Evolutionary conservation across 30 jellyfish, hydroid and myxozoan genomes (phyloP), one percentile per base, ranked within the genome.

Genomic region (Cassiopea andromeda): DNA sequence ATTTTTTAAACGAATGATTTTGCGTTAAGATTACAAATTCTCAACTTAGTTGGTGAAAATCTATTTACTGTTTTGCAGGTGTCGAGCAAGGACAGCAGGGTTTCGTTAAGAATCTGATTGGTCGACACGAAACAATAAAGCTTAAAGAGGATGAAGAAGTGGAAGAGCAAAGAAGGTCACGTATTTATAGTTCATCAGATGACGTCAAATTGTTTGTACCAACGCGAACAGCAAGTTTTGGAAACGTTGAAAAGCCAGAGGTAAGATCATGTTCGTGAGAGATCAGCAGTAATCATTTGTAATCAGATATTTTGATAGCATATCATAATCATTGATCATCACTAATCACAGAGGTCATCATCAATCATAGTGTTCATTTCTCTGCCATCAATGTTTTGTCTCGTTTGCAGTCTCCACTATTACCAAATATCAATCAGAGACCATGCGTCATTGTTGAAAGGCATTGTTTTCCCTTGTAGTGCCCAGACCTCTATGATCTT

Each of bases 41-140:
- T n/a, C n/a, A n/a, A n/a, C n/a, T n/a, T n/a, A n/a, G n/a, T n/a
- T n/a, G n/a, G n/a, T n/a, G n/a, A n/a, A n/a, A n/a, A n/a, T n/a
- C n/a, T n/a, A n/a, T n/a, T n/a, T n/a, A n/a, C 43, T 17, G 73
- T 14, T 61, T 61, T 85, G 6, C 90, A 75, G 93, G 91, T 68
- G 97, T 88, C 15, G 99, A 94, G 73, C 99, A 94, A 87, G 99
- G 99, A 9, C 93, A 64, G 67, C 88, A 78, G 38, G 99, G 99
- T 15, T 94, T 94, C 60, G 99, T 94, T 57, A 81, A 82, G 82
- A 83, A 81, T 75, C 67, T 76, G 85, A 77, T 90, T 74, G 97
- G 92, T 46, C 92, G 92, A 7, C 92, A 90, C 58, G 97, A 90
- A 73, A 90, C 94, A 27, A 87, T 87, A 5, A 68, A 66, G 27